phyloP scores from a whole-genome alignment of 2,888 invertebrate genomes.

The Eilema sororculum region DNA sequence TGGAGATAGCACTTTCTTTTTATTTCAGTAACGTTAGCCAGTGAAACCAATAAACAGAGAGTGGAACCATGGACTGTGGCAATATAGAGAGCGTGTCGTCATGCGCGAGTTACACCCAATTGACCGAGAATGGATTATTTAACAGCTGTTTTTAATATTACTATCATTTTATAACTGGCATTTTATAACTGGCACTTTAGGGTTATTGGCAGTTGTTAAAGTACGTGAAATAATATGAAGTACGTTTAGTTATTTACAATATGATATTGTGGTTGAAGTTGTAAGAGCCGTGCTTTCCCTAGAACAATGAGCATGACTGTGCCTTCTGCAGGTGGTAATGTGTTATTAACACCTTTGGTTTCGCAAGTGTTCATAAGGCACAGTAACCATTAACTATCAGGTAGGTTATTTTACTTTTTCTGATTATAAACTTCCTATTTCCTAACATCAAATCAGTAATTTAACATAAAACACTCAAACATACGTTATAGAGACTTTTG shows the following conservation, averaged over 20 bases:
- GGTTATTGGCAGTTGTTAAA: not conserved
- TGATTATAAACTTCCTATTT: not conserved
- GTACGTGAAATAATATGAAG: not conserved
- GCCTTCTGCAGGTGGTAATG: not conserved
- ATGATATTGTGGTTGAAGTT: not conserved
- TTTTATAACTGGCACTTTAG: not conserved
- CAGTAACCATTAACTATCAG: not conserved
- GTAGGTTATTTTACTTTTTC: not conserved
- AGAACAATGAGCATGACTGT: not conserved
- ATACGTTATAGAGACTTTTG: not conserved
- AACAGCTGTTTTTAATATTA: conserved; percentile 20
- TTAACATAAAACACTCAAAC: not conserved
- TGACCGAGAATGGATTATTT: conserved; percentile 46
- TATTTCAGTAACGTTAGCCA: conserved; percentile 11
- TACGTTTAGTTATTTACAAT: not conserved
- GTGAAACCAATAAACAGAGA: conserved; percentile 21
- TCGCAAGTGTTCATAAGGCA: not conserved
- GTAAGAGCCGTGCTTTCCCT: not conserved
- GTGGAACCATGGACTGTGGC: conserved; percentile 35
- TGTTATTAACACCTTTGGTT: conserved; percentile 1
- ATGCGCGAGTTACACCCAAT: conserved; percentile 45
- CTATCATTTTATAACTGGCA: conserved; percentile 6
- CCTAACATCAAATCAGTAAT: not conserved
- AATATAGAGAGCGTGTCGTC: conserved; percentile 48
- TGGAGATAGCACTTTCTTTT: conserved; percentile 15